A percentile compares a stretch with the other conserved stretches of the same genome.
phyloP scores from a whole-genome alignment of 1,140 invertebrate genomes.

The Bombus pascuorum region DNA sequence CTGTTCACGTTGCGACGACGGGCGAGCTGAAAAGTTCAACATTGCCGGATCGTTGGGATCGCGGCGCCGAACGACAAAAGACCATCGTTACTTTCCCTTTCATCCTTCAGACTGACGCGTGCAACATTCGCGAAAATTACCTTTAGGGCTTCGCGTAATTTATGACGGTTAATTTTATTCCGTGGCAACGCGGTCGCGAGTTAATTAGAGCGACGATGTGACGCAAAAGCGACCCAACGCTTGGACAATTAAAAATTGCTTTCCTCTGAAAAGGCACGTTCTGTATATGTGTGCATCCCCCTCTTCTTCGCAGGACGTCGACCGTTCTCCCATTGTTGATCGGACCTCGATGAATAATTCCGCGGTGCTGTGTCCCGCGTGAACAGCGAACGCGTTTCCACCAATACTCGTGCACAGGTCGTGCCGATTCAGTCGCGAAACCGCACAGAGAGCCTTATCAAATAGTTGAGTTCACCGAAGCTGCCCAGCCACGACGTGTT shows the following conservation, averaged over 20 bases:
- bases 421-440: conserved; percentile 33
- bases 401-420: neutral
- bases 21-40: neutral
- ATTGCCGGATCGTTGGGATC: no score
- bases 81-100: neutral
- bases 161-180: conserved; percentile 34
- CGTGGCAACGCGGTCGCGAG: neutral
- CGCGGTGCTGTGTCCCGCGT: conserved; percentile 29
- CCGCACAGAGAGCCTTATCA: conserved; percentile 48
- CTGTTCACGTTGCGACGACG: neutral
- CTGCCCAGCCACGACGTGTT: conserved; percentile 55
- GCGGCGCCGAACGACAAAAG: no score
- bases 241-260: conserved; percentile 47
- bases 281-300: no score
- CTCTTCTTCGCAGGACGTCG: neutral
- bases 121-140: neutral
- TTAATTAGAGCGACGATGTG: conserved; percentile 45
- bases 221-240: neutral
- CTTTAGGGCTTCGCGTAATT: neutral
- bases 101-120: neutral
- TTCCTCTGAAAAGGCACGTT: conserved; percentile 14
- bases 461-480: conserved; percentile 48
- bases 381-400: conserved; percentile 27
- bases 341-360: conserved; percentile 62
- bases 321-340: conserved; percentile 52